phyloP scores from a whole-genome alignment of 2,113 vertebrate species.

The Cisticola juncidis region DNA sequence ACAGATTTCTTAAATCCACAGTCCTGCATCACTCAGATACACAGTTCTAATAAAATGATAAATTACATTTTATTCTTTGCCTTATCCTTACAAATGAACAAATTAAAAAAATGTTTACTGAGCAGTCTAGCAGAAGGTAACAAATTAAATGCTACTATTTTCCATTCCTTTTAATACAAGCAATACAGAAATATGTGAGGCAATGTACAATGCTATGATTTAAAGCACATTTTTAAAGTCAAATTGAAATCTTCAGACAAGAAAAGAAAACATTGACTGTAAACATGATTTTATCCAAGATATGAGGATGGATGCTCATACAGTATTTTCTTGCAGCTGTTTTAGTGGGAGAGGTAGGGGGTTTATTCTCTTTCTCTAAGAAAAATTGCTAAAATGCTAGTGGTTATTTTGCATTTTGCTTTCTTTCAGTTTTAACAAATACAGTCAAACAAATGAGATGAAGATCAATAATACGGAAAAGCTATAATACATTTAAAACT shows the following conservation, averaged over 20 bases:
- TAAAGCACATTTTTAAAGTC: conserved; percentile 20
- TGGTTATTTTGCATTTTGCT: not conserved
- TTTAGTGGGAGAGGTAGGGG: not conserved
- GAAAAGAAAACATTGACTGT: not conserved
- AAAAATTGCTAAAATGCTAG: conserved; percentile 43
- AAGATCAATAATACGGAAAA: conserved; percentile 47
- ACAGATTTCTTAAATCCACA: conserved; percentile 81
- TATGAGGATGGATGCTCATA: not conserved
- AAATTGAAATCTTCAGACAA: conserved; percentile 21
- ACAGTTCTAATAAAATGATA: conserved; percentile 72
- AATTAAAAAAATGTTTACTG: conserved; percentile 74
- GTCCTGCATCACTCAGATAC: conserved; percentile 74
- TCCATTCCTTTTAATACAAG: conserved; percentile 27
- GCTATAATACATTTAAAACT: conserved; percentile 42
- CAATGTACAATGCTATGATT: not conserved
- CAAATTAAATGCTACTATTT: conserved; percentile 47
- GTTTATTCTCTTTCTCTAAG: not conserved
- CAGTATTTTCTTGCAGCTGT: conserved; percentile 32
- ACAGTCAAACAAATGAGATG: conserved; percentile 30
- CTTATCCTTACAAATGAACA: conserved; percentile 68
- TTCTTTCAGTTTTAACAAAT: conserved; percentile 54
- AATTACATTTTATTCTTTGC: conserved; percentile 71
- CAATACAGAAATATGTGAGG: conserved; percentile 1
- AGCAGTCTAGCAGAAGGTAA: conserved; percentile 58
- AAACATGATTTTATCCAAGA: not conserved